Conservation (phyloP, 2,888 invertebrate species). For the Empis livida region DNA sequence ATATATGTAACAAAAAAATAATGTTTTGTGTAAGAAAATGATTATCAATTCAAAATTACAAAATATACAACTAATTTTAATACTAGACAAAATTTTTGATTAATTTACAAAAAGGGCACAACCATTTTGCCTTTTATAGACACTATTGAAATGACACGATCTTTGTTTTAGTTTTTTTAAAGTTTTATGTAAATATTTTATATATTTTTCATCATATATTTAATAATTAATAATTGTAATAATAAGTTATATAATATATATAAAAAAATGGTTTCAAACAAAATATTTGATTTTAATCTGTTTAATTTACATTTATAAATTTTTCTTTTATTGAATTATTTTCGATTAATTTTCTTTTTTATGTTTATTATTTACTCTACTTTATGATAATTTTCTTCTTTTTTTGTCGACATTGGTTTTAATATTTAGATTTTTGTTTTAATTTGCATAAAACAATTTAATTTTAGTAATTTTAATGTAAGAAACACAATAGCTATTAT, state of each 20-base stretch:
- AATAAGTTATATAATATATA: conserved; percentile 1
- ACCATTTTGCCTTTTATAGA: conserved; percentile 12
- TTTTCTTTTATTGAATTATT: too few relatives aligned
- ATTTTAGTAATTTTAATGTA: too few relatives aligned
- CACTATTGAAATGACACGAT: conserved; percentile 11
- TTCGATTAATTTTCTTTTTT: too few relatives aligned
- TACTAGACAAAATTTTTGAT: background rate
- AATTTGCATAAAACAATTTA: too few relatives aligned
- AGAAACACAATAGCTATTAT: too few relatives aligned
- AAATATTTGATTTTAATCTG: background rate
- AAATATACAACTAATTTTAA: background rate
- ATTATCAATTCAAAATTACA: background rate
- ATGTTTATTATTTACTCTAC: too few relatives aligned
- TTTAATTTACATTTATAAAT: too few relatives aligned
- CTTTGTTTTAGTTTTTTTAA: conserved; percentile 5
- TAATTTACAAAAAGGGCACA: conserved; percentile 9
- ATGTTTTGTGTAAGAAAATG: background rate
- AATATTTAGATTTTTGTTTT: too few relatives aligned
- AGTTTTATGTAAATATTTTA: conserved; percentile 5
- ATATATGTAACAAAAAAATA: background rate
- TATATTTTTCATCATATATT: conserved; percentile 8
- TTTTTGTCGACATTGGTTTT: too few relatives aligned
- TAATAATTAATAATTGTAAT: too few relatives aligned
- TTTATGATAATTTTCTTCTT: too few relatives aligned
- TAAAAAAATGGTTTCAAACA: conserved; percentile 3